phyloP scores from a whole-genome alignment of 2,888 invertebrate genomes.

The Tolmerus cingulatus region DNA sequence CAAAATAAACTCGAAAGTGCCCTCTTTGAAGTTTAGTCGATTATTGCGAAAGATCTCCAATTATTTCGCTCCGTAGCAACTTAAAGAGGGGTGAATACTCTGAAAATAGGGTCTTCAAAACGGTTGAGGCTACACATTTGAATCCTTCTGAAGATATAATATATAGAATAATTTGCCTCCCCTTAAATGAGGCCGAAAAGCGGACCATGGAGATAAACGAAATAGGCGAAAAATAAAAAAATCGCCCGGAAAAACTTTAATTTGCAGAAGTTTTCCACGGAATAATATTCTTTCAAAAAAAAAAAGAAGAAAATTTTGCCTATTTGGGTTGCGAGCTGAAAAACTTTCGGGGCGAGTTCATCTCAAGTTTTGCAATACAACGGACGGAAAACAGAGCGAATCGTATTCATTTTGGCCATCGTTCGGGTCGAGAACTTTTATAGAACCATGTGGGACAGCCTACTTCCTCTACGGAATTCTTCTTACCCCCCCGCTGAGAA shows the following conservation, averaged over 20 bases:
- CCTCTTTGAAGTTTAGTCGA: not conserved
- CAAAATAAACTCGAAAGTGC: not conserved
- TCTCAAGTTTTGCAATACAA: constrained; percentile 22
- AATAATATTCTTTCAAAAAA: not conserved
- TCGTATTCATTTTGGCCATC: constrained; percentile 20
- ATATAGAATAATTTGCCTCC: not conserved
- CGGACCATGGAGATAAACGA: not conserved
- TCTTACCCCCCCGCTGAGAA: not conserved
- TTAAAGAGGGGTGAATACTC: not conserved
- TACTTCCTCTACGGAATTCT: not conserved
- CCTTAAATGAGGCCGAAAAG: not conserved
- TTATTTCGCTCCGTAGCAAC: not conserved
- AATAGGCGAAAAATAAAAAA: not conserved
- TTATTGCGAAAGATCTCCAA: not conserved
- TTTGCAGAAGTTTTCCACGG: not conserved
- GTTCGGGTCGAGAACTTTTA: not conserved
- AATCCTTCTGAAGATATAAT: not conserved
- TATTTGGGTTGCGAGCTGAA: constrained; percentile 21
- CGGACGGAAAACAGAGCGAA: not conserved
- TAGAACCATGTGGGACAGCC: not conserved
- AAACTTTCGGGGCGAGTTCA: constrained; percentile 17
- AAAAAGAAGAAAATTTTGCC: not conserved
- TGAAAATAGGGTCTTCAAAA: not conserved
- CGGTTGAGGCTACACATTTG: not conserved
- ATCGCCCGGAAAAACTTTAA: not conserved